A percentile compares a stretch with the other conserved stretches of the same genome.
These are phyloP conservation scores for Neotoxoptera formosana DNA, from an alignment of 1,140 invertebrate species.

Conservation along the genomic window DNA sequence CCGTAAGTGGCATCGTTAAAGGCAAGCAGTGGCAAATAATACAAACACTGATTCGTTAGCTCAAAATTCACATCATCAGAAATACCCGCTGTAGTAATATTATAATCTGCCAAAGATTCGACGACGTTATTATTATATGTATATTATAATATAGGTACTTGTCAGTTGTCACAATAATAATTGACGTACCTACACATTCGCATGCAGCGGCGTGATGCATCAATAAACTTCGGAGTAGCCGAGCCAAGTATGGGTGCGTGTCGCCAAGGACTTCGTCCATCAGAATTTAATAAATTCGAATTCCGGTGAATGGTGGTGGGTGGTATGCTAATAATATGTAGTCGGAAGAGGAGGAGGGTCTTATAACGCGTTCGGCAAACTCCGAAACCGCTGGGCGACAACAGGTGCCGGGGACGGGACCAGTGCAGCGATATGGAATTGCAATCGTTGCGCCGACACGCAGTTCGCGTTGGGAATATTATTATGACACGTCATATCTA, in stretches of 20 bases:
- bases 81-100: neutral
- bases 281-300: slow-evolving; percentile 19
- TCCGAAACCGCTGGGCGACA: neutral
- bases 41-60: neutral
- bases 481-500: neutral
- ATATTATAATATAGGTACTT: neutral
- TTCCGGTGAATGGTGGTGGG: neutral
- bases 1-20: neutral
- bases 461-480: neutral
- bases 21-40: neutral
- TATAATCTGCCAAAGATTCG: neutral
- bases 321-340: neutral
- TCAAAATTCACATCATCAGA: neutral
- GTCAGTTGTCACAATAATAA: neutral
- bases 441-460: neutral
- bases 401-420: neutral
- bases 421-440: neutral
- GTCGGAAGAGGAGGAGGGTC: neutral
- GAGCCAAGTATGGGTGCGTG: neutral
- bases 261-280: neutral
- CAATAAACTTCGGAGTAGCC: neutral
- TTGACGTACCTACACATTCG: neutral
- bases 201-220: neutral
- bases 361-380: neutral
- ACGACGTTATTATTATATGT: neutral